Evolutionary conservation across 2,113 vertebrate genomes (phyloP), one percentile per base, ranked within the genome.

Genomic region (Grantiella picta): DNA sequence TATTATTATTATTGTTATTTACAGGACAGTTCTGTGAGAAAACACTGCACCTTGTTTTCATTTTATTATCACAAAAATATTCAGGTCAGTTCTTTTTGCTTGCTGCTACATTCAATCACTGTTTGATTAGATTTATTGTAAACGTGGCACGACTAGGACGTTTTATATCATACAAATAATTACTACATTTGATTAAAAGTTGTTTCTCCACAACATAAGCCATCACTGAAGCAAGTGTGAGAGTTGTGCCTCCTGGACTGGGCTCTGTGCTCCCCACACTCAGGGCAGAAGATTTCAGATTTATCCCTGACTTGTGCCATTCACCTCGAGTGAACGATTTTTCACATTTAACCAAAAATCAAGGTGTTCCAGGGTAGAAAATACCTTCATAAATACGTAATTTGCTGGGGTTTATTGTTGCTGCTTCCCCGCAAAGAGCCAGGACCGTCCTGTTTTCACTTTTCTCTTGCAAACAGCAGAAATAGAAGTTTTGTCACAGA

Each of bases 111-210:
- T 36, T 53, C 45, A 9, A 11, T 15, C 28, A 0, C 17, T 42
- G 5, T 21, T 65, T 57, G 3, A 42, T 61, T 5, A 5, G 5
- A 5, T 16, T 70, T 24, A 14, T 22, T 14, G 7, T 7, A n/a
- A 87, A 18, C 8, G 5, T 7, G 50, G 10, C 25, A 31, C 22
- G 69, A 38, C 1, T 1, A 31, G 25, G 35, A 18, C 1, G 0
- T 36, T 84, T 57, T 19, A 5, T 9, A 15, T 17, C 31, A 16
- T 1, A 12, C 1, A 31, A 61, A 75, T 54, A 42, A 53, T 65
- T 10, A 17, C 15, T 18, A 2, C 28, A 47, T 35, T 21, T 1
- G 28, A 60, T 12, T 4, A 31, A 59, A 82, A 66, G 15, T 24
- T 80, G 5, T 33, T 60, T 28, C 19, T 61, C n/a, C 14, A 1